Conservation (phyloP, 2,797 vertebrate species). For the Pangasius krempfi region DNA sequence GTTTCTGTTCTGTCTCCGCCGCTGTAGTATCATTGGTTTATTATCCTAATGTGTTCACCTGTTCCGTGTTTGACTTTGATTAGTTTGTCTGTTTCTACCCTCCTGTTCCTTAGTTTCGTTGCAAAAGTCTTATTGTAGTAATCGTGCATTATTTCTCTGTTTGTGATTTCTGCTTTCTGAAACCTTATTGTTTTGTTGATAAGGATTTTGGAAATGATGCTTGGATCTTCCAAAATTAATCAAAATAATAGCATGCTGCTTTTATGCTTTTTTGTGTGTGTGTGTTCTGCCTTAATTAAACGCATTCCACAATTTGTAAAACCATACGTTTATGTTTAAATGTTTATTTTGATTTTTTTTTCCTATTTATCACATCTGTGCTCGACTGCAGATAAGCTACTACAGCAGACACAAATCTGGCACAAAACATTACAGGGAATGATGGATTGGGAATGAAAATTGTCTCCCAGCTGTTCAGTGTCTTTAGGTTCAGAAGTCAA, state of each 20-base stretch:
- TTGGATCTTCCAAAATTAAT: not conserved
- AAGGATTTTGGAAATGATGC: not conserved
- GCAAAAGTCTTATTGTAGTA: not conserved
- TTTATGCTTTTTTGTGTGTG: not conserved
- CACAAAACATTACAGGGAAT: not conserved
- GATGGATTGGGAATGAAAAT: not conserved
- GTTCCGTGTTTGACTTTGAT: not conserved
- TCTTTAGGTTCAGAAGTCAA: slow-evolving; percentile 15
- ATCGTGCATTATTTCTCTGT: not conserved
- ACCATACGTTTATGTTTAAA: not conserved
- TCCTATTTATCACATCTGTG: not conserved
- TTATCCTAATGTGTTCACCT: slow-evolving; percentile 1
- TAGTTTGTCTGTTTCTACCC: not conserved
- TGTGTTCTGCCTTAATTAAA: not conserved
- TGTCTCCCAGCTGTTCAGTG: not conserved
- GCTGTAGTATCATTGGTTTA: not conserved
- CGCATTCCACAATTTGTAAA: not conserved
- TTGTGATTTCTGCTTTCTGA: too few species aligned
- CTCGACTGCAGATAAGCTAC: not conserved
- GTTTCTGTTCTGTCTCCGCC: not conserved
- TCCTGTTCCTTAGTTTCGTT: too few species aligned
- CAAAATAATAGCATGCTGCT: not conserved
- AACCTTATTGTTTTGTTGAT: too few species aligned
- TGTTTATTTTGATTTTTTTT: not conserved
- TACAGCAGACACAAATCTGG: not conserved